These are phyloP conservation scores for Malurus splendens DNA, from an alignment of 2,797 vertebrate genomes.

Conservation along the genomic window DNA sequence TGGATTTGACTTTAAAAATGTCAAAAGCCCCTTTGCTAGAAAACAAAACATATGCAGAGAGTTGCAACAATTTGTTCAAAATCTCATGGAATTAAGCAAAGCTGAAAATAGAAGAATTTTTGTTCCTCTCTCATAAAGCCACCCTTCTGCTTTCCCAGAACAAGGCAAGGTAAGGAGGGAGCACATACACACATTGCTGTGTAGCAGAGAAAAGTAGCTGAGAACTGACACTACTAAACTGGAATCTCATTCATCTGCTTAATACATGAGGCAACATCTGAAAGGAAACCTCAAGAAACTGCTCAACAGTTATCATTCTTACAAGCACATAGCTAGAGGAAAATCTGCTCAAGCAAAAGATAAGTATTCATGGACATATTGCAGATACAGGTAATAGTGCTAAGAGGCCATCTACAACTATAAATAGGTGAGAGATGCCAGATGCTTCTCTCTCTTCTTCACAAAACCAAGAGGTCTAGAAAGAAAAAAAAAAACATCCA, in stretches of 20 bases:
- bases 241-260: not conserved
- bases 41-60: not conserved
- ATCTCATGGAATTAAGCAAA: not conserved
- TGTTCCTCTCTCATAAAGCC: not conserved
- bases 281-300: conserved; percentile 18
- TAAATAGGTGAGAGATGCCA: conserved; percentile 1
- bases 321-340: not conserved
- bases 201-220: conserved; percentile 31
- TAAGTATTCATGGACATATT: not conserved
- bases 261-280: not conserved
- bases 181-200: not conserved
- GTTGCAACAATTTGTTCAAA: not conserved
- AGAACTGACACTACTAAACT: conserved; percentile 4
- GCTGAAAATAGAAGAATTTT: not conserved
- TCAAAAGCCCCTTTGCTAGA: not conserved
- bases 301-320: not conserved
- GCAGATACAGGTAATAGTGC: not conserved
- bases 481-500: not conserved
- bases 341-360: not conserved
- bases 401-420: not conserved
- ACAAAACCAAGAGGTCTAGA: not conserved
- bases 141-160: conserved; percentile 7
- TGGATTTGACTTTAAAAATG: not conserved
- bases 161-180: not conserved
- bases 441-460: not conserved